phyloP scores from a whole-genome alignment of 2,888 invertebrate genomes.

The Catocala fraxini region DNA sequence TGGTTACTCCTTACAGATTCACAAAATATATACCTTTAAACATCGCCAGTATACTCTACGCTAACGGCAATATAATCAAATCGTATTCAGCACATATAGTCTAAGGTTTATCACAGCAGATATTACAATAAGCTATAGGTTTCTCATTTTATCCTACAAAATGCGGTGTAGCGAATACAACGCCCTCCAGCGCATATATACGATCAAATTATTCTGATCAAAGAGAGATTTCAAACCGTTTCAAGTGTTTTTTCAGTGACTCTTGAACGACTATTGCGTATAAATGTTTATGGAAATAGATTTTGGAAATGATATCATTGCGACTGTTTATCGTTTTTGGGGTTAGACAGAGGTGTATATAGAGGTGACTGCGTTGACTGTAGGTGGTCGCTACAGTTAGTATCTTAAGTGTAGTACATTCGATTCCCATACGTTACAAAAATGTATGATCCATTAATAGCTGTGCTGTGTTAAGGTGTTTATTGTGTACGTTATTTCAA shows the following conservation, averaged over 20 bases:
- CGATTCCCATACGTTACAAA: too few relatives aligned
- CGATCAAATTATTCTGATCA: conserved; percentile 72
- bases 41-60: too few relatives aligned
- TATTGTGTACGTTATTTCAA: too few relatives aligned
- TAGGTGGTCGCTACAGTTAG: too few relatives aligned
- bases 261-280: conserved; percentile 37
- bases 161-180: conserved; percentile 55
- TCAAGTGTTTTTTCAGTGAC: conserved; percentile 44
- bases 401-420: too few relatives aligned
- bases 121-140: conserved; percentile 61
- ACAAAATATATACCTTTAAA: background rate
- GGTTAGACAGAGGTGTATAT: too few relatives aligned
- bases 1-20: too few relatives aligned
- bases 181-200: conserved; percentile 66
- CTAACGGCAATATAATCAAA: conserved; percentile 40
- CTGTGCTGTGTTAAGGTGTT: too few relatives aligned
- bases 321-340: conserved; percentile 12
- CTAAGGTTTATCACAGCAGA: conserved; percentile 24
- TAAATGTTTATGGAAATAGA: conserved; percentile 33
- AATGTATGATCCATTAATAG: too few relatives aligned
- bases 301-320: conserved; percentile 8
- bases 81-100: conserved; percentile 42
- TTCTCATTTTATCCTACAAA: conserved; percentile 63
- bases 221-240: conserved; percentile 42
- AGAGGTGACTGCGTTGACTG: too few relatives aligned